These are phyloP conservation scores for Yasuhikotakia modesta DNA, from an alignment of 2,797 vertebrate genomes.

Conservation along the genomic window DNA sequence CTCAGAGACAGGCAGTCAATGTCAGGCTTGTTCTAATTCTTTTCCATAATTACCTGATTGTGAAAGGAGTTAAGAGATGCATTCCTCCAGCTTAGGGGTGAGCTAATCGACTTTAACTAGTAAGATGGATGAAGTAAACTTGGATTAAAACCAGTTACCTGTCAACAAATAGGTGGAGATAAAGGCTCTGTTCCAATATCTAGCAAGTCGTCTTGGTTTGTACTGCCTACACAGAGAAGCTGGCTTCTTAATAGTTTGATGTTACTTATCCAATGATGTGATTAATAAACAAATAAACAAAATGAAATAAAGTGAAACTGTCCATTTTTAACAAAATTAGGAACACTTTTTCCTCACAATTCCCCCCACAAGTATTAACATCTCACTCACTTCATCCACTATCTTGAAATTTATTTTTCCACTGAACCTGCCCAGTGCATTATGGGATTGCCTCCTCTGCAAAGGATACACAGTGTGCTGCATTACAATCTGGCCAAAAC, in stretches of 20 bases:
- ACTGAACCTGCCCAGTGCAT: neutral
- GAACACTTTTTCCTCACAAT: too few relatives aligned
- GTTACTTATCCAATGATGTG: neutral
- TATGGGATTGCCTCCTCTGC: neutral
- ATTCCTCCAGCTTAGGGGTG: constrained; percentile 36
- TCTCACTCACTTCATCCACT: neutral
- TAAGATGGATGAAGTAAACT: constrained; percentile 33
- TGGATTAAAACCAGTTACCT: constrained; percentile 30
- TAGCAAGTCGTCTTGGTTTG: too few relatives aligned
- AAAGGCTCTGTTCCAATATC: neutral
- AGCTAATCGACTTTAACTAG: constrained; percentile 38
- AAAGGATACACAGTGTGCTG: neutral
- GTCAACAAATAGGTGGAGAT: constrained; percentile 33
- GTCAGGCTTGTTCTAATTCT: constrained; percentile 48
- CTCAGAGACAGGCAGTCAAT: constrained; percentile 48
- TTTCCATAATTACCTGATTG: constrained; percentile 49
- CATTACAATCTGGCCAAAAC: neutral
- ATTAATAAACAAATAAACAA: neutral
- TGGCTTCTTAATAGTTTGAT: constrained; percentile 2
- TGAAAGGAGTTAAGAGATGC: constrained; percentile 46
- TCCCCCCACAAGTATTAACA: too few relatives aligned
- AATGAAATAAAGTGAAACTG: neutral
- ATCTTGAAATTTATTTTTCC: neutral
- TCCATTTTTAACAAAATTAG: too few relatives aligned
- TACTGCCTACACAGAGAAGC: neutral